phyloP scores from a whole-genome alignment of 2,888 invertebrate species.

The Craniophora ligustri region DNA sequence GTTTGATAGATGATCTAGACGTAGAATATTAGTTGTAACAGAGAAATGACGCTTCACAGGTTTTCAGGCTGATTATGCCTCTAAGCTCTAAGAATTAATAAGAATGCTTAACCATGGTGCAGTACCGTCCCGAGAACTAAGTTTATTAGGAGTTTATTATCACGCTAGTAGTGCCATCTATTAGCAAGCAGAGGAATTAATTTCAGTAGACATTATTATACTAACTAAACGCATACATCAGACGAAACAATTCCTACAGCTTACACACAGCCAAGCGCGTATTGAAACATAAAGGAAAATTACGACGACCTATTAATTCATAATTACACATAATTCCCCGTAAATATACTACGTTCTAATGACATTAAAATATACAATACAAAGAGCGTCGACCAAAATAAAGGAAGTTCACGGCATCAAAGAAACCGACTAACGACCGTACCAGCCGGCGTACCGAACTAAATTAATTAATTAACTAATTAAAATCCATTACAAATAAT shows the following conservation, averaged over 20 bases:
- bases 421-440: slow-evolving; percentile 71
- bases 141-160: no score
- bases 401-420: slow-evolving; percentile 72
- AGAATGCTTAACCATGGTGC: no score
- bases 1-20: no score
- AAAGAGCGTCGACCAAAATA: slow-evolving; percentile 62
- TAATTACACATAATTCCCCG: slow-evolving; percentile 55
- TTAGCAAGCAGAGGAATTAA: no score
- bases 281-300: slow-evolving; percentile 40
- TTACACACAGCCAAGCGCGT: slow-evolving; percentile 12
- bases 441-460: slow-evolving; percentile 66
- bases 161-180: no score
- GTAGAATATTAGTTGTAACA: no score
- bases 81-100: no score
- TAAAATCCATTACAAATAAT: slow-evolving; percentile 79
- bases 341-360: slow-evolving; percentile 54
- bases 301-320: slow-evolving; percentile 51
- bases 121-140: no score
- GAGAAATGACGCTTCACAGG: no score
- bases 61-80: no score
- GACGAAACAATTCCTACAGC: slow-evolving; percentile 14
- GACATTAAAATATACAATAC: slow-evolving; percentile 59
- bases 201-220: no score
- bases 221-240: no score
- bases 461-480: slow-evolving; percentile 85